Percentiles rank a stretch among this genome's conserved stretches.
phyloP scores from a whole-genome alignment of 2,113 vertebrate genomes.

The Ceyx margarethae region DNA sequence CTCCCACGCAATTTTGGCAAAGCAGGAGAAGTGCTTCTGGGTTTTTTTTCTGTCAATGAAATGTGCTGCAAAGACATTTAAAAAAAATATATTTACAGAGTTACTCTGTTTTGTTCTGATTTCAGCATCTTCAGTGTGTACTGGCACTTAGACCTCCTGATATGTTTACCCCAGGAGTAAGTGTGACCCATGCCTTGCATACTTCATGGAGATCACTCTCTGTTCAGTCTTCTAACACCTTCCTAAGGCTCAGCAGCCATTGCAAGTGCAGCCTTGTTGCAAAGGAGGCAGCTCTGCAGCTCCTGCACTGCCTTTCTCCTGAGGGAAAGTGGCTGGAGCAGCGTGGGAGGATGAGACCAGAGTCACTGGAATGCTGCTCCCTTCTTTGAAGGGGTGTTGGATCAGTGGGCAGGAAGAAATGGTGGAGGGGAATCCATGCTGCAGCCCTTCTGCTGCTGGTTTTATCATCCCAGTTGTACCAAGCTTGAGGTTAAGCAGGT shows the following conservation, averaged over 20 bases:
- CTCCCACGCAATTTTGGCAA: neutral
- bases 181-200: neutral
- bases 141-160: neutral
- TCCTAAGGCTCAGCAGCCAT: neutral
- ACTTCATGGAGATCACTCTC: neutral
- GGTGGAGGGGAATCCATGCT: neutral
- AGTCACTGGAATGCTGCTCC: neutral
- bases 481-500: neutral
- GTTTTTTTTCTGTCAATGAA: neutral
- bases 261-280: neutral
- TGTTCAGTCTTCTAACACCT: neutral
- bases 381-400: neutral
- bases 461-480: neutral
- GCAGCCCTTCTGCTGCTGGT: neutral
- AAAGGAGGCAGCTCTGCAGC: neutral
- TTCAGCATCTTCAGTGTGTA: neutral
- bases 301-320: neutral
- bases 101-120: neutral
- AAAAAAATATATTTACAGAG: neutral
- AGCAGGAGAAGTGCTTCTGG: neutral
- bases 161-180: rapidly evolving
- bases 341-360: neutral
- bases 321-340: neutral
- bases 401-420: neutral
- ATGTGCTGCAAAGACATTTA: neutral